Evolutionary conservation across 2,888 invertebrate species (phyloP).

Genomic region (Tetheella fluctuosa): DNA sequence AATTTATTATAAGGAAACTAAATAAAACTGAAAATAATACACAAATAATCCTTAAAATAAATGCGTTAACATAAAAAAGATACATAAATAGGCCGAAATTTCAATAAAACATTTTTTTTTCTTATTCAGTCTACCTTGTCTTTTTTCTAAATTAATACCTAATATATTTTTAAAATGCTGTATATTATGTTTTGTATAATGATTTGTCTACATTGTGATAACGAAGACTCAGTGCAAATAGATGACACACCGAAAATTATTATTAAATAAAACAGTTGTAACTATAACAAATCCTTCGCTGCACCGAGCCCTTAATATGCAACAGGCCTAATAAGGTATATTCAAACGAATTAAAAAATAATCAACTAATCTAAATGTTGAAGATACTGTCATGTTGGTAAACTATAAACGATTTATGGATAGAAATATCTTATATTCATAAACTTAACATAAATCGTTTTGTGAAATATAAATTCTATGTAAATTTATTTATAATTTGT

Average conservation of each 20-base stretch:
- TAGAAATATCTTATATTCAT: not conserved
- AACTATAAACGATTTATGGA: slow-evolving; percentile 30
- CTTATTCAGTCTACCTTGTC: slow-evolving; percentile 25
- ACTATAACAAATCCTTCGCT: no score
- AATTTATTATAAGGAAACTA: slow-evolving; percentile 10
- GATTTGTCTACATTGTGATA: not conserved
- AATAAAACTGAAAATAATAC: slow-evolving; percentile 33
- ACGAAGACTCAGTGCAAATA: not conserved
- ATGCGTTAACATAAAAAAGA: slow-evolving; percentile 23
- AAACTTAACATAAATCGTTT: slow-evolving; percentile 26
- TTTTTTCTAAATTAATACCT: slow-evolving; percentile 3
- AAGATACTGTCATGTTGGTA: slow-evolving; percentile 58
- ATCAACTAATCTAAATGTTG: not conserved
- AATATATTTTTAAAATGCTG: slow-evolving; percentile 23
- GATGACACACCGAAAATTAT: not conserved
- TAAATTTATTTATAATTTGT: slow-evolving; percentile 16
- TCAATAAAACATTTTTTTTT: slow-evolving; percentile 21
- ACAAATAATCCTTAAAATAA: slow-evolving; percentile 31
- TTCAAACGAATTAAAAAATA: not conserved
- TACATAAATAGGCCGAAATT: slow-evolving; percentile 11
- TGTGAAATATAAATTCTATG: slow-evolving; percentile 20
- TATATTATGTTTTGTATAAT: no score
- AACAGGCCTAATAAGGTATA: slow-evolving; percentile 13
- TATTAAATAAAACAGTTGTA: not conserved
- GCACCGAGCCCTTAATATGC: not conserved